These are phyloP conservation scores for Nothura maculosa DNA, from an alignment of 2,797 vertebrate species.

Conservation along the genomic window DNA sequence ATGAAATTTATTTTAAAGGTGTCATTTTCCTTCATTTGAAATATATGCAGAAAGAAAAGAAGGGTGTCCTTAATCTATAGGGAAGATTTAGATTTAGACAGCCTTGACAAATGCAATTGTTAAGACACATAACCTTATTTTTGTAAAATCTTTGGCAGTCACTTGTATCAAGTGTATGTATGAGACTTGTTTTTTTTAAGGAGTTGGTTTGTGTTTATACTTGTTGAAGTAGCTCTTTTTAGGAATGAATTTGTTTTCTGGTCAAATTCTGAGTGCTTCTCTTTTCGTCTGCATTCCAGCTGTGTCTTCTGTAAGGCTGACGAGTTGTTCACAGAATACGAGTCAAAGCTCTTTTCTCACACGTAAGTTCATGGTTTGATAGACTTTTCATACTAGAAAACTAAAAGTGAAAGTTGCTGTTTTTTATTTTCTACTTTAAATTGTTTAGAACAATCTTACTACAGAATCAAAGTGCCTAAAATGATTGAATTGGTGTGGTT, in stretches of 20 bases:
- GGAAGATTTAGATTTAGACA: not conserved
- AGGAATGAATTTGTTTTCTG: not conserved
- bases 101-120: not conserved
- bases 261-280: constrained; percentile 42
- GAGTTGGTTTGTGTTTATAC: not conserved
- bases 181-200: not conserved
- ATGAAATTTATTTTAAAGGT: not conserved
- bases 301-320: constrained; percentile 99
- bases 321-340: constrained; percentile 96
- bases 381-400: not conserved
- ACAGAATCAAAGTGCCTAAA: not conserved
- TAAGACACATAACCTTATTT: not conserved
- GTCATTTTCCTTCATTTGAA: constrained; percentile 8
- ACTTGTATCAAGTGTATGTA: not conserved
- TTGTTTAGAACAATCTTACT: not conserved
- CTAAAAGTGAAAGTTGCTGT: not conserved
- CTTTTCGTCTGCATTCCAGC: constrained; percentile 81
- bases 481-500: not conserved
- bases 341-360: constrained; percentile 97
- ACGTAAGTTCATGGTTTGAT: constrained; percentile 88
- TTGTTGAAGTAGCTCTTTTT: not conserved
- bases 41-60: not conserved
- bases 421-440: not conserved
- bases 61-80: not conserved
- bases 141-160: not conserved